Percentiles rank a stretch among this genome's conserved stretches.
phyloP scores from a whole-genome alignment of 2,888 invertebrate species.

The Gortyna flavago region DNA sequence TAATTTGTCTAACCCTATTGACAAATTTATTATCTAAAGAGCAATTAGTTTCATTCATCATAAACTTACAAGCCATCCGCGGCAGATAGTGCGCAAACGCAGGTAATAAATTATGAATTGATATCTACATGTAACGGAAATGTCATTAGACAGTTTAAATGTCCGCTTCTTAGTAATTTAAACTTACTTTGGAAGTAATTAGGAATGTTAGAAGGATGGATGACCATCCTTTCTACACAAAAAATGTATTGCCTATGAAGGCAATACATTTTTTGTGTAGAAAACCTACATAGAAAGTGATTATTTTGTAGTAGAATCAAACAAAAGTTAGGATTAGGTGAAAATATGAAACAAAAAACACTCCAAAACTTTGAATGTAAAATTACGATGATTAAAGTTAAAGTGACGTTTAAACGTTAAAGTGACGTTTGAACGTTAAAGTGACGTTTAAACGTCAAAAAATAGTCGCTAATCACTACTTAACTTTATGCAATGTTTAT shows the following conservation, averaged over 20 bases:
- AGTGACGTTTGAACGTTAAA: not conserved
- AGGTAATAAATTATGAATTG: slow-evolving; percentile 60
- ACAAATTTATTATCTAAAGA: slow-evolving; percentile 54
- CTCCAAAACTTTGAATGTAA: not conserved
- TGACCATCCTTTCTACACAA: too few relatives aligned
- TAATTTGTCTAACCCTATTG: slow-evolving; percentile 50
- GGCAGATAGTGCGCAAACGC: slow-evolving; percentile 50
- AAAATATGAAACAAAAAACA: not conserved
- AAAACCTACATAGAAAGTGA: not conserved
- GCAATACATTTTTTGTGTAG: too few relatives aligned
- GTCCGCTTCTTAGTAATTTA: slow-evolving; percentile 30
- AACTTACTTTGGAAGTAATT: slow-evolving; percentile 32
- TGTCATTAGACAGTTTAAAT: slow-evolving; percentile 48
- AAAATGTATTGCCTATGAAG: too few relatives aligned
- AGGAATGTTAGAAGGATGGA: slow-evolving; percentile 3
- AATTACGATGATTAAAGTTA: too few relatives aligned
- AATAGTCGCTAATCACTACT: too few relatives aligned
- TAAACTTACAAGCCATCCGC: slow-evolving; percentile 55
- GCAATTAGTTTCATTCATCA: slow-evolving; percentile 65
- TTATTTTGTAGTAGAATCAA: not conserved
- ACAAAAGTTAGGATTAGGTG: not conserved
- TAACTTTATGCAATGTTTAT: not conserved
- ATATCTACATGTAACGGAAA: slow-evolving; percentile 60
- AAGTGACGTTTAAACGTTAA: not conserved
- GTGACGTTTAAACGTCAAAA: not conserved